phyloP scores from a whole-genome alignment of 2,113 vertebrate species.

The Alligator mississippiensis region DNA sequence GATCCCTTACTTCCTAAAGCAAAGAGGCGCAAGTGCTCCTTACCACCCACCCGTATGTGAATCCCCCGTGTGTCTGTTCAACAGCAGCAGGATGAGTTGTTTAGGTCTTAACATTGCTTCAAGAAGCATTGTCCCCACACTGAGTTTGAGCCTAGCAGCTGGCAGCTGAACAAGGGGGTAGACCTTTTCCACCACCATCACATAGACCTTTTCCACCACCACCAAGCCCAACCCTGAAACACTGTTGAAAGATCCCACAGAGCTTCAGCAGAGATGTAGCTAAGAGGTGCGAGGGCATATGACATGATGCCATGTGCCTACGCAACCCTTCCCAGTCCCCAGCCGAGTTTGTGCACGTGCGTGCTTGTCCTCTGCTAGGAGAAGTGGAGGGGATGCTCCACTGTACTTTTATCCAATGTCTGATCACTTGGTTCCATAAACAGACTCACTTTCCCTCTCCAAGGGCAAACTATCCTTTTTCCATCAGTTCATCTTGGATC shows the following conservation, averaged over 20 bases:
- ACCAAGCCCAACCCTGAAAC: background rate
- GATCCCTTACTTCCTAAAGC: background rate
- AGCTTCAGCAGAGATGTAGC: background rate
- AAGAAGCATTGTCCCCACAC: rapidly evolving
- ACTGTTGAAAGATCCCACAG: background rate
- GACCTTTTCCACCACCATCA: background rate
- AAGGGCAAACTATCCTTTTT: conserved; percentile 39
- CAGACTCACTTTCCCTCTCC: background rate
- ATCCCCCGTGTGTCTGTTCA: background rate
- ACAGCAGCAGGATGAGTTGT: background rate
- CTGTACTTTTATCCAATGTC: background rate
- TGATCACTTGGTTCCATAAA: conserved; percentile 51
- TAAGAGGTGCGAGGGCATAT: background rate
- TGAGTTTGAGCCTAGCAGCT: background rate
- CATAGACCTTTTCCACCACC: background rate
- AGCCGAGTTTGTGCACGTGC: rapidly evolving
- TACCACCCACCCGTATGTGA: rapidly evolving
- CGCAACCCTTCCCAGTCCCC: rapidly evolving
- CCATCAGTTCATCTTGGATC: conserved; percentile 63
- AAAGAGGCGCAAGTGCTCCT: background rate
- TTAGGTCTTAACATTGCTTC: background rate
- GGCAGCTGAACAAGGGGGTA: background rate
- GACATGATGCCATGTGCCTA: rapidly evolving
- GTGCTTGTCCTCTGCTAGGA: background rate
- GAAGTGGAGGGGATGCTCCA: background rate